Evolutionary conservation across 2,888 invertebrate species (phyloP).

Genomic region (Rhagonycha fulva): DNA sequence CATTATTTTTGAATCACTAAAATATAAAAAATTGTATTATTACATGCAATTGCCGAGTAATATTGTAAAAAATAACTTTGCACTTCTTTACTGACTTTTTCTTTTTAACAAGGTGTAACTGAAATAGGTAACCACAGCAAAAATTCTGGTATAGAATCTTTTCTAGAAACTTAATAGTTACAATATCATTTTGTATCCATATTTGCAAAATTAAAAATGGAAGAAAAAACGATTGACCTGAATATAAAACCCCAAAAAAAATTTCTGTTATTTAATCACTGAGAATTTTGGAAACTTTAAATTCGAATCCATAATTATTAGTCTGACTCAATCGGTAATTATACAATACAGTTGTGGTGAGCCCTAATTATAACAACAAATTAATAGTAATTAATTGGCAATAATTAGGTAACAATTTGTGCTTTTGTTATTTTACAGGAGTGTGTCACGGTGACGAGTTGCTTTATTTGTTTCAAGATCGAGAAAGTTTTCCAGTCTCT

Average conservation of each 20-base stretch:
- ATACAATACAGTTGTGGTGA: too few relatives aligned
- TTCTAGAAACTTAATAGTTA: too few relatives aligned
- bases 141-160: too few relatives aligned
- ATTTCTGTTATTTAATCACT: too few relatives aligned
- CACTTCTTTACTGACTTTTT: background rate
- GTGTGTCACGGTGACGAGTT: slow-evolving; percentile 84
- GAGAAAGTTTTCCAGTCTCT: slow-evolving; percentile 62
- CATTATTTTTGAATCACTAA: background rate
- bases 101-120: too few relatives aligned
- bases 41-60: background rate
- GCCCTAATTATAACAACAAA: background rate
- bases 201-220: too few relatives aligned
- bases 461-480: slow-evolving; percentile 75
- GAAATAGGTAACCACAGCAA: too few relatives aligned
- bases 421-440: slow-evolving; percentile 56
- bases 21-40: background rate
- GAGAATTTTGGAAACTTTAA: too few relatives aligned
- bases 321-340: background rate
- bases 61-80: background rate
- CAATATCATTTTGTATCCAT: too few relatives aligned
- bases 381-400: background rate
- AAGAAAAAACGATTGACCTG: too few relatives aligned
- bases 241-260: too few relatives aligned
- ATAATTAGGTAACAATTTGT: background rate
- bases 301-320: background rate